Conservation (phyloP, 2,113 vertebrate genomes). For the Tetrax tetrax region DNA sequence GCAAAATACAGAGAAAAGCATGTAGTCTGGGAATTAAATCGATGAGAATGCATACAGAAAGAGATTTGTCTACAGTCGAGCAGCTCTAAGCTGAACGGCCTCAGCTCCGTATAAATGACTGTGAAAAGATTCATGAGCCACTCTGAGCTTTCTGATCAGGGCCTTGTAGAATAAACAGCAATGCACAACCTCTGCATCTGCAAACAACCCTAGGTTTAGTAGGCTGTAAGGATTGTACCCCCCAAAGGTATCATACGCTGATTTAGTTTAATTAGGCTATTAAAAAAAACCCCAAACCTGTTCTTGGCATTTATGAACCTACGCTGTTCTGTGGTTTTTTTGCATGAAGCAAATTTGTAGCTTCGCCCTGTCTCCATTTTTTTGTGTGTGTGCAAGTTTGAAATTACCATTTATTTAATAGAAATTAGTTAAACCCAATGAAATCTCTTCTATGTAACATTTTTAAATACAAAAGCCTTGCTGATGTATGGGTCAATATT, state of each 20-base stretch:
- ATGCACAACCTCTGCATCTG: background rate
- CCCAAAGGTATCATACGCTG: background rate
- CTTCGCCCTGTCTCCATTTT: background rate
- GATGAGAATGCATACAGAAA: background rate
- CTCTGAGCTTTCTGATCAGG: background rate
- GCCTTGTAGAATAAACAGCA: background rate
- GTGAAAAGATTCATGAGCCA: background rate
- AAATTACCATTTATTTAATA: slow-evolving; percentile 19
- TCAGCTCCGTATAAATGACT: background rate
- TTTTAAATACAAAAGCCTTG: background rate
- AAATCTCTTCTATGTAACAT: background rate
- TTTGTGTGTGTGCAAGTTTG: background rate
- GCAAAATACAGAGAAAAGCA: background rate
- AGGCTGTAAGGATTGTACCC: background rate
- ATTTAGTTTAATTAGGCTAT: background rate
- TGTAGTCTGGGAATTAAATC: background rate
- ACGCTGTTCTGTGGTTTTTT: background rate
- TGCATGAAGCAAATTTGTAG: background rate
- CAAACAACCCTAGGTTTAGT: background rate
- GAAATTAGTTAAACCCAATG: background rate
- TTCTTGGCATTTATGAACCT: background rate
- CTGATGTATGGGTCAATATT: background rate
- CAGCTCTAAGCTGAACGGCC: background rate
- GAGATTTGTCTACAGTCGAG: background rate
- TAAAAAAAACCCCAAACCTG: background rate